Conservation (phyloP, 2,113 vertebrate species). For the Silurus glanis region DNA sequence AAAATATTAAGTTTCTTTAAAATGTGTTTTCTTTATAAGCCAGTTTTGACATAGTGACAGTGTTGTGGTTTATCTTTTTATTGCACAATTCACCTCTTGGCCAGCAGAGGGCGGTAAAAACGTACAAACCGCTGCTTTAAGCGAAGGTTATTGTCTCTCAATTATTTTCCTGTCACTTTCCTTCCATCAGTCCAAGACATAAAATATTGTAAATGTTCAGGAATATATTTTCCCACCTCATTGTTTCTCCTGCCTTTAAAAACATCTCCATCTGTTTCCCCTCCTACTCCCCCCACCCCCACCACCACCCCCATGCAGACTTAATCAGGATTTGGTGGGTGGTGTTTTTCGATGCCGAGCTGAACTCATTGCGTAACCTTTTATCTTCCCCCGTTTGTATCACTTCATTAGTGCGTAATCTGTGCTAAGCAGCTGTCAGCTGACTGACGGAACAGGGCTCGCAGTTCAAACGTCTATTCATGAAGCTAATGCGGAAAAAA, state of each 20-base stretch:
- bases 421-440: slow-evolving; percentile 71
- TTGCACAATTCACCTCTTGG: neutral
- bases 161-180: neutral
- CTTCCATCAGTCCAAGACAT: neutral
- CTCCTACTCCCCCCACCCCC: neutral
- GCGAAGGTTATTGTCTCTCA: neutral
- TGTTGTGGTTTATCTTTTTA: neutral
- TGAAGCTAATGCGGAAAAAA: slow-evolving; percentile 4
- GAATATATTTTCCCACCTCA: neutral
- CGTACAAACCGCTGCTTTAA: neutral
- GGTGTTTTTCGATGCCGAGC: slow-evolving; percentile 65
- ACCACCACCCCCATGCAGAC: slow-evolving; percentile 46
- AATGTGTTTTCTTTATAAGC: neutral
- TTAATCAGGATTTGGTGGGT: slow-evolving; percentile 79
- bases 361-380: slow-evolving; percentile 78
- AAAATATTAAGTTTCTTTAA: too few species aligned
- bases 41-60: neutral
- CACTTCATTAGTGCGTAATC: slow-evolving; percentile 77
- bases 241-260: neutral
- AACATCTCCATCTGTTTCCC: neutral
- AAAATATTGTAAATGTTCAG: neutral
- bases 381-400: slow-evolving; percentile 53
- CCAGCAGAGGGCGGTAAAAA: neutral
- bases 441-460: slow-evolving; percentile 46
- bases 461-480: slow-evolving; percentile 10